Base-by-base conservation (phyloP, 2,113 vertebrate genomes). In the Daubentonia madagascariensis region DNA sequence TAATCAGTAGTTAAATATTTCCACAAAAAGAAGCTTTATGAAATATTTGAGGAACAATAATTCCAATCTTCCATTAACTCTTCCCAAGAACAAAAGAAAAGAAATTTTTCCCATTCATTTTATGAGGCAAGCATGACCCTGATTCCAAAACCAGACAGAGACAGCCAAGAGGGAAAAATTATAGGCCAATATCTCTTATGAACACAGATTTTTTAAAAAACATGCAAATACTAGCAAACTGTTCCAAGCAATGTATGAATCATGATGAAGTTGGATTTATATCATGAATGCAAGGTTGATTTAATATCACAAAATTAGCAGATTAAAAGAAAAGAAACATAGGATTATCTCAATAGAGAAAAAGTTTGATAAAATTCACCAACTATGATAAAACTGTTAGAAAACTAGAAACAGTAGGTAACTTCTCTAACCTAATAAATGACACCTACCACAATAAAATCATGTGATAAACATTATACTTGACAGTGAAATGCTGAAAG, bases 241-340 rank as follows among this genome's bases (percentile, higher is more conserved):
- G 70, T 37, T 43, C n/a, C n/a, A 68, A 43, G 48, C 48, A 67
- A 57, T 8, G 8, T 57, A 80, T 35, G 63, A 91, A 54, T 70
- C 68, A 91, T 35, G 13, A 70, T 25, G 63, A 81, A 54, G 22
- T 12, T 45, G 16, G 16, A 50, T 10, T 81, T 43, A 43, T 17
- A 91, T 68, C 13, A 57, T 17, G 40, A 68, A 81, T 5, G 76
- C 68, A 57, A 91, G 48, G n/a, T 10, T 91, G 37, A 68, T 91
- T 91, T 67, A 81, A 35, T 70, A 81, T 57, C 45, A 57, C 28
- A 32, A 86, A 86, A 78, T 78, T 30, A n/a, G 73, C 45, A 78
- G 59, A 93, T 78, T 79, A 57, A 86, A 93, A 68, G 91, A 93
- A 76, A 85, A 85, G 54, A 73, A 92, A 73, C 57, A 83, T 1